Evolutionary conservation across 1,140 invertebrate species (phyloP), one percentile per base, ranked within the genome.

Genomic region (Ostrea denselamellosa): DNA sequence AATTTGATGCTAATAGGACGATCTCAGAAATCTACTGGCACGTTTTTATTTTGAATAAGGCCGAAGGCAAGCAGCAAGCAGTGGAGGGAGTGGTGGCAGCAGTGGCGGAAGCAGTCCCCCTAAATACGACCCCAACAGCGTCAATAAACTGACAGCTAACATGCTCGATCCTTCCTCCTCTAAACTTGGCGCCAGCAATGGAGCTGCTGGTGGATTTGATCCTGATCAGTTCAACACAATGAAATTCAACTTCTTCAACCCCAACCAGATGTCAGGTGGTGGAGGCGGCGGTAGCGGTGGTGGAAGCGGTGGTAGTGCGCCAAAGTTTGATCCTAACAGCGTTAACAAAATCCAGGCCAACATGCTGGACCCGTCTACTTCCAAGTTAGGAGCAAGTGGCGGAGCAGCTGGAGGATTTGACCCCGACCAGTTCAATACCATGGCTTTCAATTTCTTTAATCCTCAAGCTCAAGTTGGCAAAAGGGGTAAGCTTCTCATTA

Each of bases 371-470:
- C 90, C 90, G 0, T 87, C 88, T 10, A 68, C 68, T n/a, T 86
- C 83, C 19, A 85, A 90, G 71, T 86, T 90, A 3, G 90, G 90
- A 22, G 14, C 68, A 4, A 90, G 90, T 81, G 88, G 88, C 7
- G 90, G 90, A 19, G 85, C 65, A 8, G 89, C 53, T 7, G 89
- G 85, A 10, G 87, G 87, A 51, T 90, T 89, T 53, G 77, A 90
- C 34, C 90, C 90, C 17, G 90, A 90, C 62, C 86, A 90, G 82
- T 90, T 88, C 77, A 90, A 90, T 58, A 86, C 90, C 0, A 85
- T 85, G 85, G 25, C 85, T 10, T 91, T 91, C 51, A 91, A 87
- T 81, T 91, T 89, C 56, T 91, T 91, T 28, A 91, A 91, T 68
- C 90, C 90, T 22, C 86, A 87, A 44, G 85, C 85, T 19, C 85